These are phyloP conservation scores for Diadema setosum DNA, from an alignment of 35 echinoderm and acorn worm species.

Conservation along the genomic window DNA sequence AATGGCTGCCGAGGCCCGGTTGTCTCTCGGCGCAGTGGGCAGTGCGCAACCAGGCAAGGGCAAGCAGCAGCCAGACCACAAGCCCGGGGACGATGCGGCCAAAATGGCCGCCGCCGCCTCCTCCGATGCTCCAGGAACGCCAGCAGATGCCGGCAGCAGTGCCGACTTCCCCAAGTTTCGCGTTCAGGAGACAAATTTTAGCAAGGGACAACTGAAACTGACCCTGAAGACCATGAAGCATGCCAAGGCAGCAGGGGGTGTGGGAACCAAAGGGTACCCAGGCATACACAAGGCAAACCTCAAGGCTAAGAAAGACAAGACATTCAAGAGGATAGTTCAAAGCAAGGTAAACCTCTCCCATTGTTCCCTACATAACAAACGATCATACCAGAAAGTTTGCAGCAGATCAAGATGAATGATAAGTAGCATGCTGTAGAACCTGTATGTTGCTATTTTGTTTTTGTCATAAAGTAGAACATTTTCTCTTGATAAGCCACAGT, in stretches of 20 bases:
- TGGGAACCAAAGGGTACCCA: not conserved
- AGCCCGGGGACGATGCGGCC: not conserved
- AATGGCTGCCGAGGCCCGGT: not conserved
- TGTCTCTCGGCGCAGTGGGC: not conserved
- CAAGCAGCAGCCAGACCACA: not conserved
- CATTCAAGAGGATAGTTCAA: not conserved
- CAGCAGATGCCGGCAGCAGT: not conserved
- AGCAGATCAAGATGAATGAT: too few species aligned
- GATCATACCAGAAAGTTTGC: too few species aligned
- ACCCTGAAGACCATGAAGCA: slow-evolving; percentile 37
- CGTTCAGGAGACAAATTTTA: slow-evolving; percentile 56
- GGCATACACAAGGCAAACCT: not conserved
- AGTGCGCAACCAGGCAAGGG: not conserved
- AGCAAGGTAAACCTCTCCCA: not conserved
- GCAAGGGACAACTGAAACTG: slow-evolving; percentile 52
- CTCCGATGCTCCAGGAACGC: not conserved
- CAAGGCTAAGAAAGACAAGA: not conserved
- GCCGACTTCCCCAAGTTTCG: slow-evolving; percentile 15
- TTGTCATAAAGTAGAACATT: too few species aligned
- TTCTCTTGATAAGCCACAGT: too few species aligned
- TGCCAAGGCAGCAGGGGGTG: not conserved
- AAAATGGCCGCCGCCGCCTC: not conserved
- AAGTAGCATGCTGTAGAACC: too few species aligned
- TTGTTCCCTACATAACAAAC: too few species aligned
- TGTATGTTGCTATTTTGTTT: too few species aligned